Conservation (phyloP, 2,888 invertebrate genomes). For the Fragum whitleyi region DNA sequence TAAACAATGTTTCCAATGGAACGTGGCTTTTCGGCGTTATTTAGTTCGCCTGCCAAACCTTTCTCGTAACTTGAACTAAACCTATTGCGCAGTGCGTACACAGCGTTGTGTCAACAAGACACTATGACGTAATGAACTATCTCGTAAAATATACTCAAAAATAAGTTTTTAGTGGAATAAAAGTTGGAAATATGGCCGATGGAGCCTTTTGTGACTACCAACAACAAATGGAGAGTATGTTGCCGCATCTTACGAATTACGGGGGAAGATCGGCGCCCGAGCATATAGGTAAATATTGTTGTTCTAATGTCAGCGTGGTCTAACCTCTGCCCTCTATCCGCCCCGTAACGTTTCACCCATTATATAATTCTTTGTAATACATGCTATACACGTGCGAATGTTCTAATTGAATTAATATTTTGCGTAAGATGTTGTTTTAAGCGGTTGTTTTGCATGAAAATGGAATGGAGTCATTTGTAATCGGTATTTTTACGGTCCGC, state of each 20-base stretch:
- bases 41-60: not conserved
- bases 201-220: slow-evolving; percentile 71
- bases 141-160: slow-evolving; percentile 52
- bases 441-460: not conserved
- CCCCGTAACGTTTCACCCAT: slow-evolving; percentile 37
- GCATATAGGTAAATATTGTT: slow-evolving; percentile 61
- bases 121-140: slow-evolving; percentile 73
- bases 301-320: slow-evolving; percentile 29
- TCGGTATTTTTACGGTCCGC: not conserved
- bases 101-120: slow-evolving; percentile 66
- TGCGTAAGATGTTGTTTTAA: not conserved
- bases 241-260: slow-evolving; percentile 63
- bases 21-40: no score
- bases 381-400: slow-evolving; percentile 7
- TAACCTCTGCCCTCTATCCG: slow-evolving; percentile 62
- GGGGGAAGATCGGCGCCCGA: slow-evolving; percentile 51
- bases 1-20: no score
- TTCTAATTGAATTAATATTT: not conserved
- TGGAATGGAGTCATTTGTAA: not conserved
- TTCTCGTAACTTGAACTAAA: slow-evolving; percentile 13
- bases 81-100: slow-evolving; percentile 70
- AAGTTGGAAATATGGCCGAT: slow-evolving; percentile 67
- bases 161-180: slow-evolving; percentile 42
- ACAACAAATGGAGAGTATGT: slow-evolving; percentile 63
- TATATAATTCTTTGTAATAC: slow-evolving; percentile 59